Base-by-base conservation (phyloP, 2,113 vertebrate genomes). In the Aramus guarauna region DNA sequence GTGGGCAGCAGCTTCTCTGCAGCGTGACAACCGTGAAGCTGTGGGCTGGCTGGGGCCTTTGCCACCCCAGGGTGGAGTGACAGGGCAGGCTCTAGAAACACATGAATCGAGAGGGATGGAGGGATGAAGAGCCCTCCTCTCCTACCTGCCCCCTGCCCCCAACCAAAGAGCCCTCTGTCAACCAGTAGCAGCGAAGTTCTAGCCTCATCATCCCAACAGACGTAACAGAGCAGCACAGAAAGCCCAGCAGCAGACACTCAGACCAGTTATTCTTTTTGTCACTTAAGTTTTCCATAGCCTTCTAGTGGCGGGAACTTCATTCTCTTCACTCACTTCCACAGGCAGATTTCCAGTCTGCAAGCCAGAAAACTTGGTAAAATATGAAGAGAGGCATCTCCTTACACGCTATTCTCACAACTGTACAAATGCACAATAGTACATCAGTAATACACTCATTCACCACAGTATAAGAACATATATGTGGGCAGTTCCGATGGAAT, bases 11-110 rank as follows among this genome's bases (percentile, higher is more conserved):
- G 47, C 52, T 58, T 41, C 78, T 30, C 45, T 23, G 43, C 63
- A 74, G 15, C 2, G 0, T 3, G 29, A 32, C 48, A 78, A 12
- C 63, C 2, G 0, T 5, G 55, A 7, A 30, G 3, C 62, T 18
- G 2, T 1, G 41, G 67, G 24, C 32, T 64, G 18, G 4, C 36
- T 23, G 45, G 45, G 23, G 23, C 53, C 58, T 53, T 78, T 1
- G 39, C 48, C 67, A 68, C 10, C 26, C 47, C 92, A 23, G 37
- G 15, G 11, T 17, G 18, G 9, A 71, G 47, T 0, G 1, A 39
- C 50, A 71, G 41, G 21, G 21, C 1, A 75, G 59, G 18, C 16
- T 15, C 55, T 36, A 5, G 21, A 63, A 68, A 53, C 19, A 9
- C 1, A 6, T 41, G 26, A 23, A 59, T 5, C 12, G 16, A 41